phyloP scores from a whole-genome alignment of 1,140 invertebrate genomes.

The Penaeus indicus region DNA sequence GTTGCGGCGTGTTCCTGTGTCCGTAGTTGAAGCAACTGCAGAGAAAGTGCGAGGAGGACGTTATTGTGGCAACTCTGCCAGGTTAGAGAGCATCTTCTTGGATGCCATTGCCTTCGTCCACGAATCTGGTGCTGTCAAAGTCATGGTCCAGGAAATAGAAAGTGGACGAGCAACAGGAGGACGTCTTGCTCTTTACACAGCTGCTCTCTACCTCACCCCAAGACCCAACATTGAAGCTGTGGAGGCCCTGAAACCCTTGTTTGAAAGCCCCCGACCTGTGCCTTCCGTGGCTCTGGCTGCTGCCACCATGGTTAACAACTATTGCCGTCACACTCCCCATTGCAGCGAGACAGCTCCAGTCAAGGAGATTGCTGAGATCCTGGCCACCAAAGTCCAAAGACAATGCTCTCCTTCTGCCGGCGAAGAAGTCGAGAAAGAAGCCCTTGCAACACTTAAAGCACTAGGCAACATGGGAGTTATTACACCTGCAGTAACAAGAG shows the following conservation, averaged over 20 bases:
- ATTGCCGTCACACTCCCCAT: background rate
- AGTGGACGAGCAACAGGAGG: conserved; percentile 15
- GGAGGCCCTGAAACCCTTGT: conserved; percentile 23
- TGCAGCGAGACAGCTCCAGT: background rate
- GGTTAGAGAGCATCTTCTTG: conserved; percentile 35
- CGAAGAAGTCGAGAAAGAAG: background rate
- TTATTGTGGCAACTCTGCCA: conserved; percentile 7
- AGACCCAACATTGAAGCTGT: conserved; percentile 13
- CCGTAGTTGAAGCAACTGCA: conserved; percentile 1
- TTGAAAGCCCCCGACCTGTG: conserved; percentile 2
- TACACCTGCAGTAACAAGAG: conserved; percentile 22
- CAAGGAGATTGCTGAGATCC: background rate
- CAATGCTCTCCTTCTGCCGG: conserved; percentile 14
- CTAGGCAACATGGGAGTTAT: conserved; percentile 50
- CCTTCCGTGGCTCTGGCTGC: conserved; percentile 37
- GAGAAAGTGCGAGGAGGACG: conserved; percentile 19
- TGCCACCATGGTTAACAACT: conserved; percentile 25
- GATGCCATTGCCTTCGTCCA: conserved; percentile 38
- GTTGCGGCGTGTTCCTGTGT: conserved; percentile 23
- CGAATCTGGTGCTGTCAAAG: conserved; percentile 37
- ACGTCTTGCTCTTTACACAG: conserved; percentile 33
- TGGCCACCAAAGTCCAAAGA: background rate
- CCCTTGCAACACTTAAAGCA: conserved; percentile 27
- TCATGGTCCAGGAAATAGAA: conserved; percentile 41
- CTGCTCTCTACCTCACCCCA: conserved; percentile 26